Evolutionary conservation across 1,140 invertebrate species (phyloP).

Genomic region (Lepidotrigona ventralis): DNA sequence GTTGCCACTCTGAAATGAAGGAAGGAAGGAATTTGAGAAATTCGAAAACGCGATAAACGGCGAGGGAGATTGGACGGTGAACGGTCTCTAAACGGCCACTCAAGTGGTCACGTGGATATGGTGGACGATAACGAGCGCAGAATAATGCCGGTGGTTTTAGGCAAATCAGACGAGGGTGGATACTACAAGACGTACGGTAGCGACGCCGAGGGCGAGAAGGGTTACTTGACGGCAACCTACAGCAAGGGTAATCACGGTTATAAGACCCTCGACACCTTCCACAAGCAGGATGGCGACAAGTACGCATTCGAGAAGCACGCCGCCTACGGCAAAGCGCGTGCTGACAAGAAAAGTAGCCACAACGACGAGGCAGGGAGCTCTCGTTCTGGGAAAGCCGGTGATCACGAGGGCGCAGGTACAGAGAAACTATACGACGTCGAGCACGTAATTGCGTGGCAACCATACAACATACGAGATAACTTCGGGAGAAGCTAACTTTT

Average conservation of each 20-base stretch:
- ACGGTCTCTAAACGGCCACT: background rate
- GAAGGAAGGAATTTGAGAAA: background rate
- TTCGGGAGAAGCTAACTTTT: background rate
- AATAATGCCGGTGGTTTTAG: constrained; percentile 68
- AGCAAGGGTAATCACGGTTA: constrained; percentile 86
- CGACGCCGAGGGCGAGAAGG: constrained; percentile 84
- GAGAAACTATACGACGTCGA: background rate
- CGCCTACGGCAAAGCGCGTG: constrained; percentile 79
- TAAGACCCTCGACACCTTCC: constrained; percentile 86
- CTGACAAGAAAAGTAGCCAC: constrained; percentile 73
- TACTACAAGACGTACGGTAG: constrained; percentile 76
- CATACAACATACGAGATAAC: background rate
- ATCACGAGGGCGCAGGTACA: constrained; percentile 76
- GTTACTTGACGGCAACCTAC: constrained; percentile 83
- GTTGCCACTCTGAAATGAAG: rapidly evolving
- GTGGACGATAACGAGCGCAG: constrained; percentile 39
- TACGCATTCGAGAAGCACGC: constrained; percentile 85
- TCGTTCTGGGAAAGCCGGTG: constrained; percentile 64
- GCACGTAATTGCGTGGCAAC: constrained; percentile 7
- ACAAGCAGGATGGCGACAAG: constrained; percentile 86
- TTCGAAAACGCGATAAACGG: background rate
- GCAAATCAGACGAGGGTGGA: constrained; percentile 75
- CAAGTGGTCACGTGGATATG: background rate
- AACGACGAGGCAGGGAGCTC: constrained; percentile 61
- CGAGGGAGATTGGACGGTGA: background rate